Evolutionary conservation across 2,888 invertebrate species (phyloP), one percentile per base, ranked within the genome.

Genomic region (Nymphalis polychloros): DNA sequence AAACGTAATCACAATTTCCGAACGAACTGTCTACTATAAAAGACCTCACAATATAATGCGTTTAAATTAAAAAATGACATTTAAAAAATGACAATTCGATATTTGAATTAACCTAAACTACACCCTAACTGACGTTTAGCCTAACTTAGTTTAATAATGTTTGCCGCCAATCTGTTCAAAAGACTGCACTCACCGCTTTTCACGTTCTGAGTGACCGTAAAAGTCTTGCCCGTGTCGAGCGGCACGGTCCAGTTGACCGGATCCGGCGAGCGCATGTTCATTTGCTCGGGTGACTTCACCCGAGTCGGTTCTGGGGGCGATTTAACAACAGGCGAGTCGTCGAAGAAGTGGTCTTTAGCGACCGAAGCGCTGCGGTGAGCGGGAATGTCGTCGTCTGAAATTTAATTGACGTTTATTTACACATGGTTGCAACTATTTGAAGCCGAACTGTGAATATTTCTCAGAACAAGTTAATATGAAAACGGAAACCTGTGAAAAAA

Each of bases 171-270:
- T 73, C 81, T 82, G 79, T 81, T 80, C 72, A 88, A 78, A 67
- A 84, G 81, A 76, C 83, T 83, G 73, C 81, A 92, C 92, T 92
- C 90, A 92, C 92, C 92, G 86, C 87, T 91, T 86, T 96, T 95
- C 79, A 97, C 97, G 92, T 97, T 97, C 93, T 97, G 97, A 72
- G 97, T 97, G 79, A 97, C 97, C 53, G 97, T 97, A 90, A 97
- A 97, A 52, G 97, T 97, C 93, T 97, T 97, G 79, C 97, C 97
- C 76, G 97, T 98, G 89, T 98, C 98, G 82, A 98, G 93, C 65
- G 98, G 97, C 71, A 98, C 97, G 63, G 97, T 98, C 98, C 98
- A 98, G 90, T 97, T 97, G 80, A 98, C 98, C 63, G 98, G 98
- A 90, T 98, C 98, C 17, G 98, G 98, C 23, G 97, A 97, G 77